Base-by-base conservation (phyloP, 1,140 invertebrate species). In the Tribolium castaneum region DNA sequence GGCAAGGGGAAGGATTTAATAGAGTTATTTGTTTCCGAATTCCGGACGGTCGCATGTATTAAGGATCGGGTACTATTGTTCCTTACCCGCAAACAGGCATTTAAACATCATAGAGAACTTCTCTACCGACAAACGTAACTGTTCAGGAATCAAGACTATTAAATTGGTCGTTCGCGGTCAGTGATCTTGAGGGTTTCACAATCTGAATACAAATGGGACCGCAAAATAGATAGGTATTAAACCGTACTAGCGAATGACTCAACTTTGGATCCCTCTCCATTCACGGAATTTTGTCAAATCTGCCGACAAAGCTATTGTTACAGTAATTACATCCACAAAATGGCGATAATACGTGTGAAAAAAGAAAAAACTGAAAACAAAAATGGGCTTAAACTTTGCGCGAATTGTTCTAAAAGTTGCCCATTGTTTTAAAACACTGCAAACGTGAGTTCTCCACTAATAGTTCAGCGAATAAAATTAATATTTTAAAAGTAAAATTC, bases 151-250 rank as follows among this genome's bases (percentile, higher is more conserved):
- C 54, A 59, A 75, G 49, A 56, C 72, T 75, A 75, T 75, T 75
- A 75, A 75, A 75, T 75, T 75, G 72, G 51, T 13, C 72, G 51
- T 75, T 75, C 72, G 72, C 52, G 72, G 72, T 75, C 72, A 75
- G 51, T 75, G 72, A 75, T 75, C 72, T 75, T 75, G 51, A 75
- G 51, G 72, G 51, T 75, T 75, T 75, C 72, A 75, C 72, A 75
- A 75, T 62, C 72, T 75, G 72, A 75, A 75, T 75, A 75, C 72
- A 52, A 75, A 75, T 75, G 54, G 51, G 54, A 72, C 50, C 45
- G 70, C 52, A 39, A 16, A 75, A 56, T 39, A 56, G 51, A 75
- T 75, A 56, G 72, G 50, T 75, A 75, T 73, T 73, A 73, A 54
- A 73, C 49, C 71, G 49, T 73, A 73, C 52, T 54, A 73, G 71